These are phyloP conservation scores for Pammene fasciana DNA, from an alignment of 2,888 invertebrate species.

Conservation along the genomic window DNA sequence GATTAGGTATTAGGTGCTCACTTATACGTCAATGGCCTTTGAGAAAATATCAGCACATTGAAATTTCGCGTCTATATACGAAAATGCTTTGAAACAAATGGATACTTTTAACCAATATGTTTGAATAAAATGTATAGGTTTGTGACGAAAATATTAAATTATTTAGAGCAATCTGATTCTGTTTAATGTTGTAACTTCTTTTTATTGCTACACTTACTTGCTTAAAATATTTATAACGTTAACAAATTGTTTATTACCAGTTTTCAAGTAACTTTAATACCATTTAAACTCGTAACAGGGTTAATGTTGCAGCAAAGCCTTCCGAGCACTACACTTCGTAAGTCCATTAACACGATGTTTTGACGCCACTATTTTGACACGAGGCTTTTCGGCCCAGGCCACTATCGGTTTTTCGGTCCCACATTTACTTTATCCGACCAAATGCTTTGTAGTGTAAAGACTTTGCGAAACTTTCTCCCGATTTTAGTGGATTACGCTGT, in stretches of 20 bases:
- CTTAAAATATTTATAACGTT: conserved; percentile 30
- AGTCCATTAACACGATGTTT: conserved; percentile 72
- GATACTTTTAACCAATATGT: background rate
- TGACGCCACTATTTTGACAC: conserved; percentile 66
- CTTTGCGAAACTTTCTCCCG: conserved; percentile 54
- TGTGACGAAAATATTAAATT: too few relatives aligned
- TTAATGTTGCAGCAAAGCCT: conserved; percentile 56
- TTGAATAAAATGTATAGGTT: background rate
- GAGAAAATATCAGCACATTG: too few relatives aligned
- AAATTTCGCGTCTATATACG: too few relatives aligned
- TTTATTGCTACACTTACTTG: background rate
- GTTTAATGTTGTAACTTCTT: background rate
- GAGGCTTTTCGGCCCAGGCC: conserved; percentile 53
- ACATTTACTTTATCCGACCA: conserved; percentile 57
- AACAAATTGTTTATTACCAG: conserved; percentile 34
- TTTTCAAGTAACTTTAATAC: conserved; percentile 46
- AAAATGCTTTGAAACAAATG: too few relatives aligned
- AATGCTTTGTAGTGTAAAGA: conserved; percentile 59
- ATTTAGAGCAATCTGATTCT: background rate
- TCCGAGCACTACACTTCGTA: conserved; percentile 56
- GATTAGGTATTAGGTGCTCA: background rate
- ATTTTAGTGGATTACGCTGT: conserved; percentile 57
- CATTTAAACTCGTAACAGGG: conserved; percentile 52
- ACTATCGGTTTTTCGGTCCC: conserved; percentile 50
- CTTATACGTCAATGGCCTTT: too few relatives aligned